Base-by-base conservation (phyloP, 2,888 invertebrate genomes). In the Hirtodrosophila trivittata region DNA sequence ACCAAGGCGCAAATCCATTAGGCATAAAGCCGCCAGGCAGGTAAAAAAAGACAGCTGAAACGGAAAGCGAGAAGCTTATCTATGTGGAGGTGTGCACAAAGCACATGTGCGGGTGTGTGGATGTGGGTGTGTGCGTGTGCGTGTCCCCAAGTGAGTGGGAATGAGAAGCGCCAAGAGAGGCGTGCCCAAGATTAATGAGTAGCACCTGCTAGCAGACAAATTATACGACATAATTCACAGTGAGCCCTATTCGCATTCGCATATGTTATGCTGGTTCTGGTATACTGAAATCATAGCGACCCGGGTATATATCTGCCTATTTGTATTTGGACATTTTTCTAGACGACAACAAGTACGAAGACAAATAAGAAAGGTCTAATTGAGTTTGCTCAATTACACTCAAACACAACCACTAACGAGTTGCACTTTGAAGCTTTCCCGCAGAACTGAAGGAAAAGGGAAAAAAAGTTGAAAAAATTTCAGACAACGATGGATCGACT, bases 1-100 rank as follows among this genome's bases (percentile, higher is more conserved):
- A 78, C 76, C 82, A 78, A 78, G 76, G 82, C 78, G 66, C 82
- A 78, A 76, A 82, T 82, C 82, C 78, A 82, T 78, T 78, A 78
- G 52, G 78, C 76, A 76, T 75, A 73, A 78, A 66, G 58, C 57
- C 62, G 49, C 59, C 35, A 54, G 52, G 41, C 26, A 37, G 50
- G 46, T 39, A 28, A 16, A 39, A 32, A 18, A 26, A 32, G 21
- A 35, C 41, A 59, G 7, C 73, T 59, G 10, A 45, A 41, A 38
- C 13, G 33, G 46, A 62, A 70, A 50, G 50, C 51, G 45, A 57
- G 46, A 49, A 56, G 60, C 60, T 70, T 60, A 66, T 59, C 59
- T 52, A 38, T 41, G 39, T 51, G 4, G 3, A 32, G 13, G n/a
- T 18, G 16, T 16, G 10, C 30, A 13, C 16, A 14, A 46, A 45